A percentile compares a stretch with the other conserved stretches of the same genome.
phyloP scores from a whole-genome alignment of 2,797 vertebrate species.

The Acanthurus tractus region DNA sequence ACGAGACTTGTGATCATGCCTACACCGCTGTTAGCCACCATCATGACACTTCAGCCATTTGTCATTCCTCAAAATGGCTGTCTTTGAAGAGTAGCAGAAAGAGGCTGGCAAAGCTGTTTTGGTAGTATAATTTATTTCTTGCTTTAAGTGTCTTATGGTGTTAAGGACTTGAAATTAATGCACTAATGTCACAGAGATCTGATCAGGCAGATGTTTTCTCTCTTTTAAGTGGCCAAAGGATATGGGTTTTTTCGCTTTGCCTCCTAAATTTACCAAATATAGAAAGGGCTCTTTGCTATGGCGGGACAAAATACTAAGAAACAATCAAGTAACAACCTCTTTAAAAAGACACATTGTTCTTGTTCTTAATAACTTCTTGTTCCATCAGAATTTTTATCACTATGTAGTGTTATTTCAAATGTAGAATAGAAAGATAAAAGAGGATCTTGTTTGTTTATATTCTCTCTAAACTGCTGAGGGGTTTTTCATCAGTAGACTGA shows the following conservation, averaged over 20 bases:
- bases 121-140: slow-evolving; percentile 32
- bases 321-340: neutral
- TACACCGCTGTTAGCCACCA: neutral
- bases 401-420: too few species aligned
- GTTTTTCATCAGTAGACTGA: slow-evolving; percentile 3
- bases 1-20: neutral
- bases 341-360: neutral
- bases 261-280: slow-evolving; percentile 11
- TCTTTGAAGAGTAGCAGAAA: neutral
- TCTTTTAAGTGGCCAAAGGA: slow-evolving; percentile 1
- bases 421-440: neutral
- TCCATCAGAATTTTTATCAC: neutral
- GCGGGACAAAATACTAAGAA: neutral
- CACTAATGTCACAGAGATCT: slow-evolving; percentile 10
- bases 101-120: neutral
- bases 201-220: neutral
- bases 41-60: slow-evolving; percentile 11
- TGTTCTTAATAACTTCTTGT: neutral
- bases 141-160: slow-evolving; percentile 3
- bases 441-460: slow-evolving; percentile 10
- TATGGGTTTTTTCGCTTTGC: slow-evolving; percentile 16
- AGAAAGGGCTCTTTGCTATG: neutral
- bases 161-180: slow-evolving; percentile 5
- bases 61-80: neutral
- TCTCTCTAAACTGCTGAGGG: neutral